These are phyloP conservation scores for Limanda limanda DNA, from an alignment of 2,113 vertebrate species.

Conservation along the genomic window DNA sequence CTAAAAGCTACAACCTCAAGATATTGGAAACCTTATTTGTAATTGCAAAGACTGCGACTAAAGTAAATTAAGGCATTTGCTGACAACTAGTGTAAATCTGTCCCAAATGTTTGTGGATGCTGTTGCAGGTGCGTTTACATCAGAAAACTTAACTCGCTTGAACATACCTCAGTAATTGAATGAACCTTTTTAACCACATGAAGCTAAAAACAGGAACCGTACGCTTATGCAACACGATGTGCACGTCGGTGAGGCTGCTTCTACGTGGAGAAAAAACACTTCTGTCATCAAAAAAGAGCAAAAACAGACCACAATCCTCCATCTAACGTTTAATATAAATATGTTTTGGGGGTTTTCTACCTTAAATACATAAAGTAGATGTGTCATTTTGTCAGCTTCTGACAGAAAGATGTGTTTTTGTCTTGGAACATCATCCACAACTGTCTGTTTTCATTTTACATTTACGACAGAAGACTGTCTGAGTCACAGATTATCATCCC, in stretches of 20 bases:
- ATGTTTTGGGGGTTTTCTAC: background rate
- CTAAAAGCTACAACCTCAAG: constrained; percentile 14
- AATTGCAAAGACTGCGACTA: constrained; percentile 7
- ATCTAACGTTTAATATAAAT: background rate
- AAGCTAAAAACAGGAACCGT: constrained; percentile 24
- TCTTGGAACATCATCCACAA: background rate
- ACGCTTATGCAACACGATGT: background rate
- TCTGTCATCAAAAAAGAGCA: background rate
- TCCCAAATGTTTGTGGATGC: background rate
- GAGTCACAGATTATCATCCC: background rate
- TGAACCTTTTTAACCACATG: background rate
- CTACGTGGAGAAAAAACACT: background rate
- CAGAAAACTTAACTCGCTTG: background rate
- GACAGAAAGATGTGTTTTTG: background rate
- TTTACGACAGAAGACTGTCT: background rate
- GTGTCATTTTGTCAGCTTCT: no score
- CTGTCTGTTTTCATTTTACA: background rate
- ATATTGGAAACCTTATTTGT: constrained; percentile 4
- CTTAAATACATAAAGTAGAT: background rate
- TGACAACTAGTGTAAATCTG: background rate
- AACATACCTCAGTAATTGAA: background rate
- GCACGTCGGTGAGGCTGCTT: background rate
- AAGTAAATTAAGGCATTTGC: background rate
- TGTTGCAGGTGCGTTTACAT: background rate
- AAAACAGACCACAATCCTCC: background rate